Evolutionary conservation across 64 coral and sea anemone genomes (phyloP).

Genomic region (Montipora foliosa): DNA sequence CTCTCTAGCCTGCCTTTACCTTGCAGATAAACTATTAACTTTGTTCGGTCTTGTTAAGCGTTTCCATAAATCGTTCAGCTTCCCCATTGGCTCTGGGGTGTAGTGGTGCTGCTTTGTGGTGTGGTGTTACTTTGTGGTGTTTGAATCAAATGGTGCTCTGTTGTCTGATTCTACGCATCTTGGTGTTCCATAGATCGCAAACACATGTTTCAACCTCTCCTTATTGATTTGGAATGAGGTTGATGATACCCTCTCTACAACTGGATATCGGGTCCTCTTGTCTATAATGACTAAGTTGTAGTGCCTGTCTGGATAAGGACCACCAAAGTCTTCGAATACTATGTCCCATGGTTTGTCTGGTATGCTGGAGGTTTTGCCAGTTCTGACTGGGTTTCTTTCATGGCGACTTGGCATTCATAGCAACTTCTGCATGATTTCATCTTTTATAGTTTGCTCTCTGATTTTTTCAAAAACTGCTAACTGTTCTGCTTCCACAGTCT

Average conservation of each 20-base stretch:
- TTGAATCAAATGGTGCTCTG: not conserved
- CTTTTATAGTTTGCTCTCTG: no score
- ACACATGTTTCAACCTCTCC: slow-evolving; percentile 53
- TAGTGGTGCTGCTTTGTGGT: no score
- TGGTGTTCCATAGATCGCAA: slow-evolving; percentile 62
- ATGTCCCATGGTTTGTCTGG: not conserved
- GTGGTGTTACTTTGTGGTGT: no score
- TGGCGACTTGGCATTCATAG: slow-evolving; percentile 42
- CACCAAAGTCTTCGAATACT: not conserved
- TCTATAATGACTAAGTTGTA: not conserved
- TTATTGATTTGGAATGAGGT: slow-evolving; percentile 15
- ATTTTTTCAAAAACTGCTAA: no score
- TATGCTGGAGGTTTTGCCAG: no score
- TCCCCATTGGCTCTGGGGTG: no score
- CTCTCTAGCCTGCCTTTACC: not conserved
- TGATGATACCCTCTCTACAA: not conserved
- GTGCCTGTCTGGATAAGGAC: slow-evolving; percentile 44
- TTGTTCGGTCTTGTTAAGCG: no score
- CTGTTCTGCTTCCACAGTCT: no score
- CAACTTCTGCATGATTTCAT: not conserved
- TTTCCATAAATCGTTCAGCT: no score
- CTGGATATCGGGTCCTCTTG: slow-evolving; percentile 36
- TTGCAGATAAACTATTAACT: no score
- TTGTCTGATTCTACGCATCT: slow-evolving; percentile 46
- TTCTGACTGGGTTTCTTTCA: no score